phyloP scores from a whole-genome alignment of 1,140 invertebrate genomes.

The Cepaea nemoralis region DNA sequence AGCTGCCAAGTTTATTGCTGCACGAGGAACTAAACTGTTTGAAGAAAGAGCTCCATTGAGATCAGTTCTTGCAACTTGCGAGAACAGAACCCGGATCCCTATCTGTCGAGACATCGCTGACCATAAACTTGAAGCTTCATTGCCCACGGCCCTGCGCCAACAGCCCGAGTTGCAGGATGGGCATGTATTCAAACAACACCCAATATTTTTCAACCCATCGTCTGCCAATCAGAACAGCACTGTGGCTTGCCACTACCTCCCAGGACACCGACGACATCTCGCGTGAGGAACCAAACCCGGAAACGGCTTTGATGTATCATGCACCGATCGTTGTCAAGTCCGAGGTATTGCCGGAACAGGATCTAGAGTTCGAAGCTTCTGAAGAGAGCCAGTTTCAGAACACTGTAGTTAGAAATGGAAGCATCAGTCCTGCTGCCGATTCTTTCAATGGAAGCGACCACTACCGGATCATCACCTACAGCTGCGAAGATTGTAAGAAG shows the following conservation, averaged over 20 bases:
- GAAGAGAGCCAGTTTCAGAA: background rate
- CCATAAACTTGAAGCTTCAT: background rate
- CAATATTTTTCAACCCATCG: background rate
- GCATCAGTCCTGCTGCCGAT: background rate
- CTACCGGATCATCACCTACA: background rate
- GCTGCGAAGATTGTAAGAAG: constrained; percentile 53
- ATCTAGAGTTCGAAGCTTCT: background rate
- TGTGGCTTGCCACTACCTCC: background rate
- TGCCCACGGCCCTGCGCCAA: background rate
- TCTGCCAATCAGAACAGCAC: background rate
- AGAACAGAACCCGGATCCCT: background rate
- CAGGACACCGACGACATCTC: background rate
- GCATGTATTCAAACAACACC: background rate
- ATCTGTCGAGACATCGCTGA: background rate
- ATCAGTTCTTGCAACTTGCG: background rate
- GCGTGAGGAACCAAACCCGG: background rate
- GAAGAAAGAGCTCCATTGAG: background rate
- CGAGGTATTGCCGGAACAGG: background rate
- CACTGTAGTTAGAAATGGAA: background rate
- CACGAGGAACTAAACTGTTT: background rate
- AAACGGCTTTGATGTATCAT: constrained; percentile 3
- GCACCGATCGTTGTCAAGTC: background rate
- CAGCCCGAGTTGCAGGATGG: too few species aligned
- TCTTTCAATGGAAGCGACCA: background rate
- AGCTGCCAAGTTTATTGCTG: constrained; percentile 16